phyloP scores from a whole-genome alignment of 2,888 invertebrate genomes.

The Melieria picta region DNA sequence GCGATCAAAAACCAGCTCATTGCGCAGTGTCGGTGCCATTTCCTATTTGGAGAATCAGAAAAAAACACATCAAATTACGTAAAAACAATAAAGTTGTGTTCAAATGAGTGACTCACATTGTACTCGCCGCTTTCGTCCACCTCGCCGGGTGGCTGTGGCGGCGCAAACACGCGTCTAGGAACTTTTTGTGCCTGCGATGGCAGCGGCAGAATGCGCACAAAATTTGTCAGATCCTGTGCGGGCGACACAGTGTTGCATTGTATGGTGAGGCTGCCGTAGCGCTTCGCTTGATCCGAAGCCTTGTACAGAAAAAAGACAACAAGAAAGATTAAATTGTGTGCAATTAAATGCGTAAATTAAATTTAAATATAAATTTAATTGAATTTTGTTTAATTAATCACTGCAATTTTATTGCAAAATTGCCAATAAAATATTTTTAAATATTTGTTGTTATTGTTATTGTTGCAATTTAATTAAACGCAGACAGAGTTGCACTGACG shows the following conservation, averaged over 20 bases:
- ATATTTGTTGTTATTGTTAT: too few relatives aligned
- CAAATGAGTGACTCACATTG: slow-evolving; percentile 65
- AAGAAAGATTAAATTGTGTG: background rate
- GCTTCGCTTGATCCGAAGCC: slow-evolving; percentile 83
- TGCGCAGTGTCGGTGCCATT: slow-evolving; percentile 78
- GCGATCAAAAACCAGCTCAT: slow-evolving; percentile 85
- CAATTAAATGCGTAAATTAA: background rate
- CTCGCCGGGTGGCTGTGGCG: slow-evolving; percentile 74
- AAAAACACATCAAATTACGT: slow-evolving; percentile 5
- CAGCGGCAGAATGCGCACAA: slow-evolving; percentile 76
- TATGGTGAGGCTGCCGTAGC: slow-evolving; percentile 83
- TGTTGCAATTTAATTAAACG: too few relatives aligned
- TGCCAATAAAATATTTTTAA: too few relatives aligned
- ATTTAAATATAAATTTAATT: background rate
- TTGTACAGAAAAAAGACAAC: background rate
- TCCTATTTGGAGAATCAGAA: slow-evolving; percentile 67
- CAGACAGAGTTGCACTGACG: too few relatives aligned
- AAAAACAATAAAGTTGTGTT: background rate
- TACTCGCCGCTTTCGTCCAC: slow-evolving; percentile 66
- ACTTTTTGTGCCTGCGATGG: slow-evolving; percentile 67
- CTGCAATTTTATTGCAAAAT: too few relatives aligned
- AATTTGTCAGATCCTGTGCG: slow-evolving; percentile 70
- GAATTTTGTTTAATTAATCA: background rate
- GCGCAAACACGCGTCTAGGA: slow-evolving; percentile 69
- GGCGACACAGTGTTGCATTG: slow-evolving; percentile 80